A percentile compares a stretch with the other conserved stretches of the same genome.
phyloP scores from a whole-genome alignment of 2,888 invertebrate species.

The Gerris lacustris region DNA sequence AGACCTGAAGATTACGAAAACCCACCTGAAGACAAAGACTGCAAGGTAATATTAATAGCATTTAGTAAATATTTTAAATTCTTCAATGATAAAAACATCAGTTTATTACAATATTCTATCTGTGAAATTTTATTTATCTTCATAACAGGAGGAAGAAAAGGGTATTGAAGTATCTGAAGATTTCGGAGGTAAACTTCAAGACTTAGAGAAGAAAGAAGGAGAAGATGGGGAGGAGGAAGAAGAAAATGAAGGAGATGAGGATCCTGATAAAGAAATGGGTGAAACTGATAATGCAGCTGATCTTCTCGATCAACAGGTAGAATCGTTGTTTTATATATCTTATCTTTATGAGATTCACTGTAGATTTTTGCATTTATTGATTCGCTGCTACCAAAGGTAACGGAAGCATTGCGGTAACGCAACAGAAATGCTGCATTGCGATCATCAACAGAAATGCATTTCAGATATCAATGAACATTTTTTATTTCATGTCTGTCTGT shows the following conservation, averaged over 20 bases:
- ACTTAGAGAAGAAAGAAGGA: slow-evolving; percentile 54
- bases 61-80: background rate
- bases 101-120: background rate
- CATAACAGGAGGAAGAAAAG: slow-evolving; percentile 62
- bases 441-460: no score
- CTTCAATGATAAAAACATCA: background rate
- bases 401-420: no score
- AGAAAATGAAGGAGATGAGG: slow-evolving; percentile 55
- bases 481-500: no score
- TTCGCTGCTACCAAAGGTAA: no score
- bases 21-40: slow-evolving; percentile 56
- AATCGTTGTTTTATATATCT: background rate
- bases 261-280: slow-evolving; percentile 92
- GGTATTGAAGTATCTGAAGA: slow-evolving; percentile 94
- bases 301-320: slow-evolving; percentile 44
- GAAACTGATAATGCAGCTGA: slow-evolving; percentile 80
- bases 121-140: background rate
- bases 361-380: background rate
- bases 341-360: background rate
- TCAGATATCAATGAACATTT: no score
- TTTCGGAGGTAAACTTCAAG: slow-evolving; percentile 77
- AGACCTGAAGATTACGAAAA: slow-evolving; percentile 60
- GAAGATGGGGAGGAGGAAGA: slow-evolving; percentile 49
- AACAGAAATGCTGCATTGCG: no score
- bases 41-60: slow-evolving; percentile 40